phyloP scores from a whole-genome alignment of 1,140 invertebrate genomes.

The Pinna nobilis region DNA sequence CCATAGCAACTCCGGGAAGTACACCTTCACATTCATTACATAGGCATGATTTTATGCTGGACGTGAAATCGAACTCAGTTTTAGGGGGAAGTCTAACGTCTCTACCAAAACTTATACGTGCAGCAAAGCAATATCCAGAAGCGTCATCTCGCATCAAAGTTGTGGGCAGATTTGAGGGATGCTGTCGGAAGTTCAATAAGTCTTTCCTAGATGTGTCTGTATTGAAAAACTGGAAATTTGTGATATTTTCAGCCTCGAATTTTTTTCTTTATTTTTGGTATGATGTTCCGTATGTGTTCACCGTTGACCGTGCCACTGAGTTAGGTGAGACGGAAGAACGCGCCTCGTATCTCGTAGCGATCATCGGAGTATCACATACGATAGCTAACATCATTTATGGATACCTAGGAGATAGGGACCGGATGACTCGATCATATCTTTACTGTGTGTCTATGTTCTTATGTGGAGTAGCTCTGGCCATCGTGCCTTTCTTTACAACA shows the following conservation, averaged over 20 bases:
- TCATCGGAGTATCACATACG: slow-evolving; percentile 83
- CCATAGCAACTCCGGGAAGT: background rate
- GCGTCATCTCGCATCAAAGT: background rate
- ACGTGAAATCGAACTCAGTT: background rate
- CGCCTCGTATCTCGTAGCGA: slow-evolving; percentile 91
- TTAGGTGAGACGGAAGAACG: slow-evolving; percentile 77
- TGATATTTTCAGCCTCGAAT: slow-evolving; percentile 61
- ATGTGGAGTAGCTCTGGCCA: slow-evolving; percentile 52
- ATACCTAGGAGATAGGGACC: slow-evolving; percentile 86
- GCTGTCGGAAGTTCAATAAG: background rate
- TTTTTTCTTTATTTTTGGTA: slow-evolving; percentile 67
- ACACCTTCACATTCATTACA: background rate
- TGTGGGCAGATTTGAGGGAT: background rate
- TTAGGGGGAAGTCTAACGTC: background rate
- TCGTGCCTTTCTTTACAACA: slow-evolving; percentile 52
- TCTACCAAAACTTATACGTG: background rate
- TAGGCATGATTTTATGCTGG: background rate
- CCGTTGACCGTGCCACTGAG: slow-evolving; percentile 53
- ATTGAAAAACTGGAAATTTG: slow-evolving; percentile 51
- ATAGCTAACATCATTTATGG: slow-evolving; percentile 87
- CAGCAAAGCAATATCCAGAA: background rate
- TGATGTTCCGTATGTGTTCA: slow-evolving; percentile 68
- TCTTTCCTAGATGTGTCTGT: slow-evolving; percentile 43
- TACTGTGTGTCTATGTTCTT: slow-evolving; percentile 60
- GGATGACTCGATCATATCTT: slow-evolving; percentile 64